Evolutionary conservation across 2,888 invertebrate species (phyloP).

Genomic region (Sicus ferrugineus): DNA sequence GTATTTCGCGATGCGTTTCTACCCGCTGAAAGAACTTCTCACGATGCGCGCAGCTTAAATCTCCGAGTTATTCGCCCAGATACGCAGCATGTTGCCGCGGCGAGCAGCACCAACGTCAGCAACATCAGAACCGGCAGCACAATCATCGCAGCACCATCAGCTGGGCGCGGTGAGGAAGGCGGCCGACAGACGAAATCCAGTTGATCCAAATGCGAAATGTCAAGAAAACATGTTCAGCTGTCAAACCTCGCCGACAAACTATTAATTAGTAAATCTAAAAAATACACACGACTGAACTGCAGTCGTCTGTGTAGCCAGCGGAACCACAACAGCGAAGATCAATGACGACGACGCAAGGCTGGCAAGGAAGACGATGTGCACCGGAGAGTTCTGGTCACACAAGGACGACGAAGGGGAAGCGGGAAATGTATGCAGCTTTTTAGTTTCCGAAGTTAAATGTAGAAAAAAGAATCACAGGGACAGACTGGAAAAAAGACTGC

Average conservation of each 20-base stretch:
- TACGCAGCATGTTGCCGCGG: conserved; percentile 28
- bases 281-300: conserved; percentile 14
- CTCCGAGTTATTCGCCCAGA: conserved; percentile 21
- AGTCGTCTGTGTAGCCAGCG: not conserved
- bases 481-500: conserved; percentile 26
- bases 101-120: not conserved
- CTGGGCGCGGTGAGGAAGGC: not conserved
- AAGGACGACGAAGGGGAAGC: not conserved
- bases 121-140: not conserved
- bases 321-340: conserved; percentile 11
- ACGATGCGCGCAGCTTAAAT: conserved; percentile 6
- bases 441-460: not conserved
- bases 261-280: conserved; percentile 59
- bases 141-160: not conserved
- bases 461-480: conserved; percentile 4
- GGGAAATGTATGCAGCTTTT: not conserved
- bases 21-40: conserved; percentile 20
- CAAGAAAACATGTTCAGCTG: conserved; percentile 60
- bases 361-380: not conserved
- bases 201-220: conserved; percentile 48
- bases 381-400: not conserved
- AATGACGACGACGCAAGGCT: not conserved
- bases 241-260: conserved; percentile 60
- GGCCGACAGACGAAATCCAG: conserved; percentile 14
- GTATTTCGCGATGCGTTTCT: not conserved